Base-by-base conservation (phyloP, 2,113 vertebrate species). In the Saccopteryx leptura region DNA sequence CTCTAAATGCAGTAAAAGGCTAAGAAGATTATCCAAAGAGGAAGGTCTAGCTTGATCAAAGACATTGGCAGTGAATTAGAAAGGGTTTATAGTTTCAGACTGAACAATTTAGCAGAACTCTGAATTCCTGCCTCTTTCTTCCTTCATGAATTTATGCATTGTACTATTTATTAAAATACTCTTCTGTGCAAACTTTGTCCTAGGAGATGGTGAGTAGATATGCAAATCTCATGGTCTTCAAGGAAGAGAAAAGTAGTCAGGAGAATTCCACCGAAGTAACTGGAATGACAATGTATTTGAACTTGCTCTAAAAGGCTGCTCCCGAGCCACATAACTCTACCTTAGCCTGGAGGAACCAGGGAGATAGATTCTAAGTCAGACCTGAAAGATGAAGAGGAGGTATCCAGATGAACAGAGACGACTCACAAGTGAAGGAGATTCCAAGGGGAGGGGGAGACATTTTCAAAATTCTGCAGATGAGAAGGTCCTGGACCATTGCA, bases 1-100 rank as follows among this genome's bases (percentile, higher is more conserved):
- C 97, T 96, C 54, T 95, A 93, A 97, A 96, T 26, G 24, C 31
- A 56, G 0, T 3, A 68, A 93, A 96, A 83, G 4, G 31, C 61
- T 85, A 96, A 88, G 31, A 71, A 90, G 14, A 4, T 96, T 97
- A 89, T 26, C 71, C 66, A 56, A 66, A 96, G 26, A 85, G 54
- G 89, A 76, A 74, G n/a, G 61, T 56, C 11, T 61, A 66, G 31
- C 75, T 88, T 69, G 56, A 94, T 85, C 83, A 95, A 96, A 88
- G 58, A 82, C 58, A 50, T 33, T 82, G 63, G 2, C 26, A 95
- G 26, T 78, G 60, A 71, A 81, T 65, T 63, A 72, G 21, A 95
- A 90, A 65, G 9, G 8, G 2, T 72, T 94, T 81, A 86, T 28
- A 87, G 80, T 91, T 78, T 71, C 26, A 26, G 9, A 71, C 8